phyloP scores from a whole-genome alignment of 64 coral and sea anemone species.

The Platygyra sinensis region DNA sequence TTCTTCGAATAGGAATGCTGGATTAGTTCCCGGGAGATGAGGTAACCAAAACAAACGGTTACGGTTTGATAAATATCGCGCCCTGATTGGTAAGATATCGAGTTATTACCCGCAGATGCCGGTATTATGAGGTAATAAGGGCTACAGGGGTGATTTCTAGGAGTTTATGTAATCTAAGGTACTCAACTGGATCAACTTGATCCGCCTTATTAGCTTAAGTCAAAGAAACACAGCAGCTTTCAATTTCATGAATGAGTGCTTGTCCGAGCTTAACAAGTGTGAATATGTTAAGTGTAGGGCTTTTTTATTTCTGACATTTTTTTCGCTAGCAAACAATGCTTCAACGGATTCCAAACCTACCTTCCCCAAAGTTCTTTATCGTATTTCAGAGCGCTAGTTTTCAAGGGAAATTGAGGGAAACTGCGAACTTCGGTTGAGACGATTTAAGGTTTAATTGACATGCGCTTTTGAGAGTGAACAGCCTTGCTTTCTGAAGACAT shows the following conservation, averaged over 20 bases:
- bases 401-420: too few relatives aligned
- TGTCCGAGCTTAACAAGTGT: neutral
- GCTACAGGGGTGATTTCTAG: neutral
- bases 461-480: too few relatives aligned
- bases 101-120: conserved; percentile 42
- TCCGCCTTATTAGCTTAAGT: neutral
- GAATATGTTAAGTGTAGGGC: neutral
- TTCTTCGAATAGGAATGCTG: conserved; percentile 30
- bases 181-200: conserved; percentile 10
- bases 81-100: conserved; percentile 27
- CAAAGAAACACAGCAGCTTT: neutral
- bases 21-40: conserved; percentile 37
- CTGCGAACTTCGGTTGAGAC: too few relatives aligned
- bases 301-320: too few relatives aligned
- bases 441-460: too few relatives aligned
- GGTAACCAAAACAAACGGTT: conserved; percentile 36
- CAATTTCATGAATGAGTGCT: neutral
- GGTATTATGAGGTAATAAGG: conserved; percentile 59
- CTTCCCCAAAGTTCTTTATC: too few relatives aligned
- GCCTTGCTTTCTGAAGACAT: too few relatives aligned
- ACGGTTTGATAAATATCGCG: conserved; percentile 16
- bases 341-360: too few relatives aligned
- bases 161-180: neutral
- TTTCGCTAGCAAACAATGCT: too few relatives aligned
- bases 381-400: too few relatives aligned